phyloP scores from a whole-genome alignment of 2,888 invertebrate genomes.

The Tetragnatha montana region DNA sequence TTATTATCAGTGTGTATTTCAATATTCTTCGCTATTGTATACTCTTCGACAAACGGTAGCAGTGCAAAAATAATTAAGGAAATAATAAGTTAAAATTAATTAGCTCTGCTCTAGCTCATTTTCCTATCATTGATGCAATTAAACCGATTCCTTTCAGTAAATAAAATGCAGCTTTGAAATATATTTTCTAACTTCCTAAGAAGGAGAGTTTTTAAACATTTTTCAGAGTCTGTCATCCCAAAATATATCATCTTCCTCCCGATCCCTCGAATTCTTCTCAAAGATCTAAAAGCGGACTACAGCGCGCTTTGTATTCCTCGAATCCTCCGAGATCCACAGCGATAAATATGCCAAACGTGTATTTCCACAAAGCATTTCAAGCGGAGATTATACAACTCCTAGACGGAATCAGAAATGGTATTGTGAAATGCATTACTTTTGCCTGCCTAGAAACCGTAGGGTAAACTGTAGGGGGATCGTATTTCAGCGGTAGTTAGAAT shows the following conservation, averaged over 20 bases:
- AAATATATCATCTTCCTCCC: neutral
- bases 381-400: constrained; percentile 40
- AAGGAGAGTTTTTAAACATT: neutral
- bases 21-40: no score
- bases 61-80: no score
- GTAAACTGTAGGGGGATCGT: constrained; percentile 30
- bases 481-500: constrained; percentile 31
- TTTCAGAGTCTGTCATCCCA: neutral
- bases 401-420: constrained; percentile 15
- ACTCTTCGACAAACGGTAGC: no score
- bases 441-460: constrained; percentile 7
- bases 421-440: constrained; percentile 15
- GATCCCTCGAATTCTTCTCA: neutral
- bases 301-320: constrained; percentile 40
- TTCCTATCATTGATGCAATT: no score
- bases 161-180: no score
- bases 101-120: no score
- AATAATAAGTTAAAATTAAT: no score
- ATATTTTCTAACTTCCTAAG: no score
- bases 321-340: constrained; percentile 25
- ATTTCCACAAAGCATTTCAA: constrained; percentile 27
- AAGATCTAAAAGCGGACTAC: neutral
- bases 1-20: no score
- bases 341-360: constrained; percentile 54
- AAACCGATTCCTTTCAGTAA: no score